Conservation (phyloP, 2,113 vertebrate genomes). For the Asarcornis scutulata region DNA sequence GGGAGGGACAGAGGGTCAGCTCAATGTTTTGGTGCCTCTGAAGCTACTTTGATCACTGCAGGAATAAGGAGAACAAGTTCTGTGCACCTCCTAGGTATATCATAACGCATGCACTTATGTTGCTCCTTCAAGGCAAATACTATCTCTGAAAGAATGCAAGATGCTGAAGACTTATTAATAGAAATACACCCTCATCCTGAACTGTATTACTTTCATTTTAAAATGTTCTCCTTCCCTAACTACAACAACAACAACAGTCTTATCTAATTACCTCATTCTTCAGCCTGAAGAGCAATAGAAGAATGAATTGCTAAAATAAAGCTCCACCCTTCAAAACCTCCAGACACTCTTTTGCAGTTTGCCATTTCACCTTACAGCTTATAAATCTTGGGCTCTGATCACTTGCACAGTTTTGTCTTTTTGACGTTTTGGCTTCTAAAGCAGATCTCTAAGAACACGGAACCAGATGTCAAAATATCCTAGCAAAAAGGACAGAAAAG, state of each 20-base stretch:
- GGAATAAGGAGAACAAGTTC: not conserved
- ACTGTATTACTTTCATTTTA: not conserved
- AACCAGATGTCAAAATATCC: conserved; percentile 3
- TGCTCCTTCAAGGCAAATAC: conserved; percentile 23
- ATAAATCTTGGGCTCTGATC: conserved; percentile 38
- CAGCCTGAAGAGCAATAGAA: conserved; percentile 36
- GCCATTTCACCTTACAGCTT: conserved; percentile 59
- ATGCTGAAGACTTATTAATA: conserved; percentile 3
- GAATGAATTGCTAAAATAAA: conserved; percentile 48
- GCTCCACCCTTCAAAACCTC: conserved; percentile 57
- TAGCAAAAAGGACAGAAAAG: not conserved
- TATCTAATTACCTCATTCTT: conserved; percentile 56
- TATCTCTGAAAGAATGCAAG: not conserved
- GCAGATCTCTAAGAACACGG: conserved; percentile 11
- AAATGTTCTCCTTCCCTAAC: conserved; percentile 1
- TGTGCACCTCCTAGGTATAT: not conserved
- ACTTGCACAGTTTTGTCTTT: not conserved
- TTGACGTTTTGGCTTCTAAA: conserved; percentile 38
- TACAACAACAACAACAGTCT: conserved; percentile 19
- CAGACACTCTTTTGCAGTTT: conserved; percentile 15
- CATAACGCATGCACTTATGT: not conserved
- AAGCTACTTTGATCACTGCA: conserved; percentile 35
- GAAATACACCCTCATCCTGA: conserved; percentile 8
- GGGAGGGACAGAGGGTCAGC: conserved; percentile 19
- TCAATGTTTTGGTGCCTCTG: conserved; percentile 28